Percentiles rank a stretch among this genome's conserved stretches.
These are phyloP conservation scores for Gonatopus flavifemur DNA, from an alignment of 1,140 invertebrate genomes.

Conservation along the genomic window DNA sequence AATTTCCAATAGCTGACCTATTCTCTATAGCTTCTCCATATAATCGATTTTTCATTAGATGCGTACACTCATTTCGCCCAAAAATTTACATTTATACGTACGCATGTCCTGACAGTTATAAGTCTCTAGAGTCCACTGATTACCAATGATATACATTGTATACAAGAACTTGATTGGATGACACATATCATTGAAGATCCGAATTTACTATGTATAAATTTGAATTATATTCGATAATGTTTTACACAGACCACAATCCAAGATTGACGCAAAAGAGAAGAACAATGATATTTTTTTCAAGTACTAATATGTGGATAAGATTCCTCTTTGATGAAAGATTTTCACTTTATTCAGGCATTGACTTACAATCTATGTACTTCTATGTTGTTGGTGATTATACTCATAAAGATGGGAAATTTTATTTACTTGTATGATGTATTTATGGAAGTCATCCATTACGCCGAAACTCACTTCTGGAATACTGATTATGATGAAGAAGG, in stretches of 20 bases:
- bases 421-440: slow-evolving; percentile 17
- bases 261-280: neutral
- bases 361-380: slow-evolving; percentile 20
- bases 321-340: neutral
- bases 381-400: slow-evolving; percentile 21
- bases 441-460: slow-evolving; percentile 19
- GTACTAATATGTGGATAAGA: neutral
- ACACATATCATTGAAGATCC: too few species aligned
- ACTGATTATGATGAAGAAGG: slow-evolving; percentile 12
- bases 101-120: too few species aligned
- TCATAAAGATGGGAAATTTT: slow-evolving; percentile 26
- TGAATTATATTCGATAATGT: neutral
- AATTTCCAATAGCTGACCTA: too few species aligned
- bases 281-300: neutral
- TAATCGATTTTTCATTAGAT: too few species aligned
- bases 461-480: slow-evolving; percentile 28
- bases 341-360: slow-evolving; percentile 16
- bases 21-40: too few species aligned
- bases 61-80: too few species aligned
- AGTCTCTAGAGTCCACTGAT: too few species aligned
- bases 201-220: neutral
- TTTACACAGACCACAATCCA: neutral
- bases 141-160: too few species aligned
- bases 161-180: too few species aligned
- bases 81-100: too few species aligned